Conservation (phyloP, 1,140 invertebrate species). For the Nephila pilipes region DNA sequence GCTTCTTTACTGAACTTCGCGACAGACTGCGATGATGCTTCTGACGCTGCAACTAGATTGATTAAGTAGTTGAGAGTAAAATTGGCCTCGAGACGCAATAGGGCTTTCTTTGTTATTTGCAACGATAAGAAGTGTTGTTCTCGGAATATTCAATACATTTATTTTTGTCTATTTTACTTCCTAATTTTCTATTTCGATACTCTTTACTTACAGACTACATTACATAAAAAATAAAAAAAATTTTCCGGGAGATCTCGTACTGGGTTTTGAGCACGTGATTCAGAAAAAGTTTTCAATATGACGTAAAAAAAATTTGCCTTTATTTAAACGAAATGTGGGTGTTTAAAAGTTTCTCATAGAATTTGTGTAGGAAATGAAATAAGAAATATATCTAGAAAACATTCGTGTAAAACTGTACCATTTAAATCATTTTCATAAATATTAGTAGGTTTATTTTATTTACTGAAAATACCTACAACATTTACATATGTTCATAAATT, state of each 20-base stretch:
- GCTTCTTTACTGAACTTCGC: not conserved
- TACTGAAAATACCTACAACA: no score
- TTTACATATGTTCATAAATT: no score
- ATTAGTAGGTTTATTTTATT: no score
- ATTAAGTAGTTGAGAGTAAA: conserved; percentile 14
- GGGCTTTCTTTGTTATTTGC: not conserved
- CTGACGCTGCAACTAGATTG: not conserved
- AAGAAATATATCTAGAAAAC: no score
- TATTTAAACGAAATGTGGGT: no score
- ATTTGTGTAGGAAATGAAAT: no score
- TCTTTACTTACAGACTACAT: not conserved
- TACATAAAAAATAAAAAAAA: not conserved
- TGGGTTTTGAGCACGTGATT: not conserved
- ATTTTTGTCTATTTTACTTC: not conserved
- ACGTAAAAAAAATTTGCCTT: no score
- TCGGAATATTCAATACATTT: not conserved
- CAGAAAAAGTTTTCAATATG: no score
- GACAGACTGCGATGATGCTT: conserved; percentile 16
- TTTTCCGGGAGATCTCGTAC: not conserved
- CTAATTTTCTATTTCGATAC: not conserved
- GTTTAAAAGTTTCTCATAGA: no score
- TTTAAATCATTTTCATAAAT: no score
- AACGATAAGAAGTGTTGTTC: not conserved
- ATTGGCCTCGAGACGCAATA: conserved; percentile 10
- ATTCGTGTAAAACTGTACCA: no score